Conservation (phyloP, 30 jellyfish, hydroid and myxozoan species). For the Aurelia sp. region DNA sequence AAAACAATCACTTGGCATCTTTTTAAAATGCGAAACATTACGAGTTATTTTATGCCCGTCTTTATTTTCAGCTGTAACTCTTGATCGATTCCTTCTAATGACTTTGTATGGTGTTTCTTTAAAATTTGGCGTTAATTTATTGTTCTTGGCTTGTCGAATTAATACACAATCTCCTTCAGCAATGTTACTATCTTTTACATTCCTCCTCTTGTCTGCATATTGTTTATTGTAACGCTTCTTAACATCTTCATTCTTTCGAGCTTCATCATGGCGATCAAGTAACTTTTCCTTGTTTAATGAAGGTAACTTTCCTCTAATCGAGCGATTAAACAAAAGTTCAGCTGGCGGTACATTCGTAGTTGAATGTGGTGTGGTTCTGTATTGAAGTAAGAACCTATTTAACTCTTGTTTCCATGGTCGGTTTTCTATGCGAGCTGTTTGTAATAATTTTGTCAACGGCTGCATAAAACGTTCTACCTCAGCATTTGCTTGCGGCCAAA, state of each 20-base stretch:
- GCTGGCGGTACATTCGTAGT: too few species aligned
- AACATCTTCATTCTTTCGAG: conserved; percentile 14
- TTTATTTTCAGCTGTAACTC: neutral
- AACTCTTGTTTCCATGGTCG: conserved; percentile 31
- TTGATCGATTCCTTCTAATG: neutral
- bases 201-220: neutral
- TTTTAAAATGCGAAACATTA: conserved; percentile 4
- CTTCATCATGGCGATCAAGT: conserved; percentile 17
- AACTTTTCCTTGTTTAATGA: neutral
- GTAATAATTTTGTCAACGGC: conserved; percentile 10
- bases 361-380: too few species aligned
- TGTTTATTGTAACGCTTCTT: conserved; percentile 3
- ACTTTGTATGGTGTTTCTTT: neutral
- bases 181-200: neutral
- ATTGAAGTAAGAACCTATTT: neutral
- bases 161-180: neutral
- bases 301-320: too few species aligned
- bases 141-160: neutral
- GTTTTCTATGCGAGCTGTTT: conserved; percentile 3
- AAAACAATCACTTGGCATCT: neutral
- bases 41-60: neutral
- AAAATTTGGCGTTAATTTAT: neutral
- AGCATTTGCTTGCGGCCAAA: conserved; percentile 41
- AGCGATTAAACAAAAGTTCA: too few species aligned
- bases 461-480: conserved; percentile 11